Base-by-base conservation (phyloP, 2,888 invertebrate species). In the Pristionchus arcanus region DNA sequence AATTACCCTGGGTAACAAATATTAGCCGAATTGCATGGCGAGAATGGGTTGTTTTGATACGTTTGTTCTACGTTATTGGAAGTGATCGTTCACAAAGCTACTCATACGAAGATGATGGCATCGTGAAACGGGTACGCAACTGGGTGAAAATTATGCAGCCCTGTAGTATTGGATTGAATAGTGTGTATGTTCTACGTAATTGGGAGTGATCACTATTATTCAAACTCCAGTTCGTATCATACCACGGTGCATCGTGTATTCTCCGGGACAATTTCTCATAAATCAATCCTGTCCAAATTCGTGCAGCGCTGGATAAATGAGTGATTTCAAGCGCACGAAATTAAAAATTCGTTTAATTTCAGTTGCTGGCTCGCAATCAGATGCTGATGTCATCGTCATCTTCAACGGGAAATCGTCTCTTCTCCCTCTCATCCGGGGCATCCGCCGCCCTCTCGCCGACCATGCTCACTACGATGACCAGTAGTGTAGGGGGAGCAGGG, bases 371-470 rank as follows among this genome's bases (percentile, higher is more conserved):
- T 16, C 68, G 87, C 16, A 87, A 68, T 68, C 84, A 59, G 84
- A 31, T 59, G 84, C 16, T 85, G 84, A 59, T 85, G 59, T 11
- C 84, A 25, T 28, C 84, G 59, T 85, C 84, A 11, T 85, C 84
- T 4, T 87, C 87, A n/a, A 87, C 87, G 66, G 87, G 87, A 1
- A 88, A 88, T 74, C 87, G 87, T 19, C 74, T 88, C 53, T 88
- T 88, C 21, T 88, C 87, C 2, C 53, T 88, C 49, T 83, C 83
- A 5, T 55, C 53, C 1, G 21, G 53, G 15, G 71, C 19, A 3
- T 53, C 59, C 9, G 37, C 87, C 71, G 87, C 53, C n/a, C 53
- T 88, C 34, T 74, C 87, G 16, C 74, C 87, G 13, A 53, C 53
- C 21, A 42, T 81, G 81, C 55, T 85, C 13, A 16, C 84, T 0